phyloP scores from a whole-genome alignment of 1,140 invertebrate genomes.

The Drosophila erecta region DNA sequence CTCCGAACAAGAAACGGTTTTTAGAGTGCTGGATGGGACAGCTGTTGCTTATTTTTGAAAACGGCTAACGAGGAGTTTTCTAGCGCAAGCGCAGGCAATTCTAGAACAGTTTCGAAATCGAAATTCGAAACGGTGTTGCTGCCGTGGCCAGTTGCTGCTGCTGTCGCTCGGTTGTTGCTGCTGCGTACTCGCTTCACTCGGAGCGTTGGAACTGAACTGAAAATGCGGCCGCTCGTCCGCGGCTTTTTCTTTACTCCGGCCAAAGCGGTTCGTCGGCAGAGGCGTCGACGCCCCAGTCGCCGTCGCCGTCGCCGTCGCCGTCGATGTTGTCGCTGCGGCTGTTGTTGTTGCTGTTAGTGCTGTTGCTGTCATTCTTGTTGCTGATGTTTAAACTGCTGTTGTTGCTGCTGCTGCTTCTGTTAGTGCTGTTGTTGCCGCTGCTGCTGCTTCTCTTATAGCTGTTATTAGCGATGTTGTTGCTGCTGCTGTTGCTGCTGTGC shows the following conservation, averaged over 20 bases:
- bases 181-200: constrained; percentile 53
- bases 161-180: background rate
- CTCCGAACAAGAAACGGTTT: constrained; percentile 27
- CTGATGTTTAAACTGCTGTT: too few relatives aligned
- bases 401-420: too few relatives aligned
- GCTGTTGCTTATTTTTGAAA: constrained; percentile 59
- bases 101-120: constrained; percentile 43
- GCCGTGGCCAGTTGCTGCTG: constrained; percentile 9
- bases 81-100: constrained; percentile 67
- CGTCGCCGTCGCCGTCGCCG: constrained; percentile 2
- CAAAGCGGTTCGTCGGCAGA: constrained; percentile 7
- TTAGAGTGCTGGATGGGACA: constrained; percentile 34
- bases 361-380: too few relatives aligned
- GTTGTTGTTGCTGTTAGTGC: background rate
- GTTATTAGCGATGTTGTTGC: background rate
- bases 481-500: constrained; percentile 6
- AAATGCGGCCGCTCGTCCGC: constrained; percentile 59
- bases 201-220: constrained; percentile 77
- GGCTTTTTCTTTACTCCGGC: constrained; percentile 72
- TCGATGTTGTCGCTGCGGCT: constrained; percentile 5
- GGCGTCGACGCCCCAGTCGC: constrained; percentile 10
- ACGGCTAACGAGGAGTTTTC: constrained; percentile 10
- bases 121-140: constrained; percentile 2
- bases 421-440: too few relatives aligned
- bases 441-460: too few relatives aligned